A percentile compares a stretch with the other conserved stretches of the same genome.
These are phyloP conservation scores for Hypocryptadius cinnamomeus DNA, from an alignment of 2,113 vertebrate genomes.

Conservation along the genomic window DNA sequence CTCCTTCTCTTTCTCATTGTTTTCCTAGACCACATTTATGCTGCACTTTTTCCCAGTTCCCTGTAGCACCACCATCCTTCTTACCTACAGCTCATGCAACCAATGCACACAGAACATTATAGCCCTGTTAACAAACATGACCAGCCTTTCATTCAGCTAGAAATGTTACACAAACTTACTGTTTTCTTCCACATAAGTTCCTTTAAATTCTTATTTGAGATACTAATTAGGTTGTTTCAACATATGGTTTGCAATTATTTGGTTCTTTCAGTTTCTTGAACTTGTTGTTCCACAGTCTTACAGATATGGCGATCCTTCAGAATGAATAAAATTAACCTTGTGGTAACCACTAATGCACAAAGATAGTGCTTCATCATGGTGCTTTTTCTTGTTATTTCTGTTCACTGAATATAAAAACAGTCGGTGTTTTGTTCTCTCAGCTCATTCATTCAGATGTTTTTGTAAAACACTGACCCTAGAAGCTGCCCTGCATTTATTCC, in stretches of 20 bases:
- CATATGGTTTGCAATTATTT: neutral
- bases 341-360: neutral
- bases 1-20: neutral
- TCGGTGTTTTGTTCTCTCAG: neutral
- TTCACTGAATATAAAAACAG: conserved; percentile 2
- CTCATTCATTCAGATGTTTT: conserved; percentile 13
- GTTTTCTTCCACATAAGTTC: neutral
- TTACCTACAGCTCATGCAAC: neutral
- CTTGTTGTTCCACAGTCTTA: neutral
- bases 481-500: conserved; percentile 6
- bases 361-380: neutral
- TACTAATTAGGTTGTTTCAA: neutral
- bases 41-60: neutral
- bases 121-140: neutral
- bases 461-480: neutral
- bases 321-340: neutral
- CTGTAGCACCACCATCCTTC: neutral
- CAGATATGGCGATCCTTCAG: rapidly evolving
- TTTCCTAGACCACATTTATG: neutral
- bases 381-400: neutral
- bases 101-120: neutral
- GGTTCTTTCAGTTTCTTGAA: neutral
- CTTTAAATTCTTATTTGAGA: neutral
- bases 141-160: neutral
- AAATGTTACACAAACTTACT: neutral